Evolutionary conservation across 53 echinoderm and acorn worm genomes (phyloP).

Genomic region (Pentamera pediparva): DNA sequence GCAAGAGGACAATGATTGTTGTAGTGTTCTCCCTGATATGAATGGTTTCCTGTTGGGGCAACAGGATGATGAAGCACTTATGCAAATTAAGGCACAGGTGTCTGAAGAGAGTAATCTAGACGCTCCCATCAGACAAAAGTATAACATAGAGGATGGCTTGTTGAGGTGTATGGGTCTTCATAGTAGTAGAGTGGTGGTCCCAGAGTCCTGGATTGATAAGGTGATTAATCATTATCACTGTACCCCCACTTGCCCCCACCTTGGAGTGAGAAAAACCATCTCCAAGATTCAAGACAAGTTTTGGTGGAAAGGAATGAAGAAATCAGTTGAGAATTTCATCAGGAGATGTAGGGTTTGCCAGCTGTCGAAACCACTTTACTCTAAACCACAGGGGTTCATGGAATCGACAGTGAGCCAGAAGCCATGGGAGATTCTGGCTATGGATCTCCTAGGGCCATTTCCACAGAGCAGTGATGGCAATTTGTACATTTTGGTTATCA

Average conservation of each 20-base stretch:
- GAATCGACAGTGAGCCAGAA: slow-evolving; percentile 2
- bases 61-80: neutral
- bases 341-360: slow-evolving; percentile 27
- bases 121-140: neutral
- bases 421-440: slow-evolving; percentile 41
- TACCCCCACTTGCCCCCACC: slow-evolving; percentile 38
- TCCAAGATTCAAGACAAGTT: neutral
- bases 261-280: slow-evolving; percentile 56
- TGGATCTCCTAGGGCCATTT: slow-evolving; percentile 47
- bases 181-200: neutral
- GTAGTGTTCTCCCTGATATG: neutral
- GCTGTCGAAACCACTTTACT: slow-evolving; percentile 40
- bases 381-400: slow-evolving; percentile 41
- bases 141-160: neutral
- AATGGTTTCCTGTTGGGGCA: neutral
- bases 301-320: slow-evolving; percentile 28
- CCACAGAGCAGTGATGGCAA: slow-evolving; percentile 36
- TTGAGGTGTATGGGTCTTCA: neutral
- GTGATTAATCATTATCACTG: slow-evolving; percentile 28
- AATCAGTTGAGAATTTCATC: slow-evolving; percentile 18
- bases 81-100: neutral
- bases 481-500: slow-evolving; percentile 31
- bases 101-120: neutral
- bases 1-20: neutral
- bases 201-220: neutral